Base-by-base conservation (phyloP, 2,888 invertebrate genomes). In the Xylocampa areola region DNA sequence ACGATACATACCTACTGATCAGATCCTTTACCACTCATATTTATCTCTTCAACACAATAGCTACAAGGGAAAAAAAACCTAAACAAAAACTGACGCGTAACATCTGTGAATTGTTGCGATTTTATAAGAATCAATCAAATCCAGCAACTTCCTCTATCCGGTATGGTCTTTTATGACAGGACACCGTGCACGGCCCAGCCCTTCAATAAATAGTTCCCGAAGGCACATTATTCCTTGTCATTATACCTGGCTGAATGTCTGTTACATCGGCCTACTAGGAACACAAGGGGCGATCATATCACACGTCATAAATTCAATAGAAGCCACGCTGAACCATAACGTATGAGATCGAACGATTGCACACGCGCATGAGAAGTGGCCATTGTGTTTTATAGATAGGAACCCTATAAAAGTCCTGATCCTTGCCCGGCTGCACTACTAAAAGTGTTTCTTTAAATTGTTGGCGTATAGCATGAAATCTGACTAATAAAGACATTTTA, bases 361-460 rank as follows among this genome's bases (percentile, higher is more conserved):
- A 63, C 17, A 23, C 37, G 29, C 35, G 8, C 49, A 13, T 27
- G 11, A 10, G 25, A 68, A 68, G 33, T 53, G 44, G 30, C 65
- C 50, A 50, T 68, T 69, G 65, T 69, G 19, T 57, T 55, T 21
- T n/a, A 40, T 47, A 39, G 30, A 36, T 35, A 19, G 39, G 54
- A 62, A 32, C 40, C 69, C 40, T 53, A 35, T 27, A 43, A 64
- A 11, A 3, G 27, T 19, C 6, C 14, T 52, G 30, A 51, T 36
- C 8, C 44, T 7, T 40, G 35, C 32, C 60, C 51, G 35, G 14
- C 44, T 41, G 30, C 21, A 36, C 39, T 40, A 43, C 43, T 32
- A 29, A 10, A 33, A 3, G 19, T 33, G 43, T 33, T 11, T 27
- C 29, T 17, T 4, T 60, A 44, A 33, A 60, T 40, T 8, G 10